Percentiles rank a stretch among this genome's conserved stretches.
These are phyloP conservation scores for Actinia equina DNA, from an alignment of 64 coral and sea anemone species.

Conservation along the genomic window DNA sequence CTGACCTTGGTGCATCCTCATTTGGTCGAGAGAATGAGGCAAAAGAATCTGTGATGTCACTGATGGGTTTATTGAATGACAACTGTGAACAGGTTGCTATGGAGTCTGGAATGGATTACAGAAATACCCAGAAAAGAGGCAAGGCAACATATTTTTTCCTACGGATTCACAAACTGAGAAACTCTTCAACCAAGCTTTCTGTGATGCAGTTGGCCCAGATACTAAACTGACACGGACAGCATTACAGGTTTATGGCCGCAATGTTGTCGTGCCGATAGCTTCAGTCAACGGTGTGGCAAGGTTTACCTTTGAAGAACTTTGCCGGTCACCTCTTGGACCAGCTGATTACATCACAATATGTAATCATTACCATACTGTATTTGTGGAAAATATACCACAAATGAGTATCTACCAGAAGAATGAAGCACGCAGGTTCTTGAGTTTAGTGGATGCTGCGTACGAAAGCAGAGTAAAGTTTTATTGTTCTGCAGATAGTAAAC, in stretches of 20 bases:
- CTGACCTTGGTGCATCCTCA: conserved; percentile 73
- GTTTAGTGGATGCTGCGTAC: conserved; percentile 82
- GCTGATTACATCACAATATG: conserved; percentile 86
- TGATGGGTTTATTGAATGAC: conserved; percentile 52
- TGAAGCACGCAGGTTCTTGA: conserved; percentile 73
- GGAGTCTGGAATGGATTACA: conserved; percentile 62
- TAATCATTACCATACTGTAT: conserved; percentile 70
- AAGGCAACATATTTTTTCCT: conserved; percentile 57
- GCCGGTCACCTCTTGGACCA: conserved; percentile 62
- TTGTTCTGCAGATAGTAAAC: conserved; percentile 54
- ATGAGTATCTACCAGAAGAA: conserved; percentile 84
- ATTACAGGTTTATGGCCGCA: conserved; percentile 80
- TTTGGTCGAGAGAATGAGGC: conserved; percentile 73
- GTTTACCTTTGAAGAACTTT: conserved; percentile 73
- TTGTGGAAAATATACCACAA: conserved; percentile 75
- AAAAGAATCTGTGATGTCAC: conserved; percentile 59
- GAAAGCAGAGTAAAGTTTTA: conserved; percentile 71
- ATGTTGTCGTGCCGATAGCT: conserved; percentile 61
- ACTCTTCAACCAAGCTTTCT: conserved; percentile 64
- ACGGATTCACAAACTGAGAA: conserved; percentile 53
- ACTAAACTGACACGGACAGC: conserved; percentile 46
- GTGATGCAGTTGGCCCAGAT: conserved; percentile 52
- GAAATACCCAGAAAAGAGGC: conserved; percentile 60
- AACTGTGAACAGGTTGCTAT: conserved; percentile 64
- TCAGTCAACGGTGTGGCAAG: conserved; percentile 72